phyloP scores from a whole-genome alignment of 1,140 invertebrate genomes.

The Cardiocondyla obscurior region DNA sequence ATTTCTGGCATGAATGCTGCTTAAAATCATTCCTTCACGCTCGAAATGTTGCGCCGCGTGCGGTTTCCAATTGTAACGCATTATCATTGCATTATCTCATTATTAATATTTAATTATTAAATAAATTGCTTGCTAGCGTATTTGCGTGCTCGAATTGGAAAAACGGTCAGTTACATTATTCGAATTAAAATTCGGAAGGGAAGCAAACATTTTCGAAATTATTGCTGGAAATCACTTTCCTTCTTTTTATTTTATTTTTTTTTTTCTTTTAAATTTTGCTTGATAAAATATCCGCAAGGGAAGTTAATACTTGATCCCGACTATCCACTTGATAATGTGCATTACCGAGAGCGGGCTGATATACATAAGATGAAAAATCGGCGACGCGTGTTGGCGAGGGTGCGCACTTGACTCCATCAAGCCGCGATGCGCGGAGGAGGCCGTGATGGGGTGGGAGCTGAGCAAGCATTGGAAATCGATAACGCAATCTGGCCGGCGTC shows the following conservation, averaged over 20 bases:
- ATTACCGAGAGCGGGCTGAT: conserved; percentile 15
- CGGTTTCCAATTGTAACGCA: neutral
- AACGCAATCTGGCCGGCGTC: conserved; percentile 62
- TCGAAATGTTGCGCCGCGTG: neutral
- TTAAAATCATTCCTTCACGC: conserved; percentile 5
- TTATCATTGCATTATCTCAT: conserved; percentile 6
- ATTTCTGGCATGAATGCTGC: conserved; percentile 14
- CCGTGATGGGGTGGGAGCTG: conserved; percentile 17
- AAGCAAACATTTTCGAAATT: neutral
- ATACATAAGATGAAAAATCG: conserved; percentile 47
- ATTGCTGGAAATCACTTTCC: neutral
- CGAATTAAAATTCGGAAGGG: too few relatives aligned
- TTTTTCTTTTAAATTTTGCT: neutral
- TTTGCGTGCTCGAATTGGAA: neutral
- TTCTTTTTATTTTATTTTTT: too few relatives aligned
- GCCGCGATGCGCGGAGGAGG: neutral
- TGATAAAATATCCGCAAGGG: neutral
- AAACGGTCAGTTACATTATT: too few relatives aligned
- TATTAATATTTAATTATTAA: conserved; percentile 13
- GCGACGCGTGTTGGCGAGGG: conserved; percentile 43
- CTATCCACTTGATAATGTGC: neutral
- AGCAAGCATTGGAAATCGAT: conserved; percentile 69
- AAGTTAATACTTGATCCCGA: neutral
- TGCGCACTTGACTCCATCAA: conserved; percentile 52
- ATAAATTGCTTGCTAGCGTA: neutral